phyloP scores from a whole-genome alignment of 2,888 invertebrate species.

The Sarcophaga subvicina region DNA sequence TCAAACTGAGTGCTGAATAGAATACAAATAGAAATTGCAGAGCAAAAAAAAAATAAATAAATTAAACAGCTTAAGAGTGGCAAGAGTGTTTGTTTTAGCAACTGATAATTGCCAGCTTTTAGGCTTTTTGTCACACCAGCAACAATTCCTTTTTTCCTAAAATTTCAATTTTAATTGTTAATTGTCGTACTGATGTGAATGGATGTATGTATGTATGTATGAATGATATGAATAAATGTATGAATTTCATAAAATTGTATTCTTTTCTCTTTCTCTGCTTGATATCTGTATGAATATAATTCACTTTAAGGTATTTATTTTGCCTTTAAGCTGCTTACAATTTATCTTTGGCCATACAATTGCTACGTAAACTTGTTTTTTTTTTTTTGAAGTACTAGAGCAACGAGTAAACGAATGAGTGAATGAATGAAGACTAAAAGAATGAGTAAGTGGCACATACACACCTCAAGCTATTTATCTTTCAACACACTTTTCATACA shows the following conservation, averaged over 20 bases:
- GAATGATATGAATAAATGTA: neutral
- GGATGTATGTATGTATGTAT: neutral
- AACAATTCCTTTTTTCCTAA: neutral
- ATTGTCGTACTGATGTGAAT: neutral
- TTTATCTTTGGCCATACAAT: conserved; percentile 57
- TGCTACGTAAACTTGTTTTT: neutral
- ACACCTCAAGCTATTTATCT: conserved; percentile 64
- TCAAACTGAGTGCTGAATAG: too few relatives aligned
- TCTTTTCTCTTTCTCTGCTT: neutral
- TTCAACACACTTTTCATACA: conserved; percentile 48
- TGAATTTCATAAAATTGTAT: conserved; percentile 1
- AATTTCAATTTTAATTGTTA: neutral
- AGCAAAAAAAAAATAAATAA: too few relatives aligned
- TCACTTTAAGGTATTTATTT: conserved; percentile 44
- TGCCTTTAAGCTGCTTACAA: conserved; percentile 55
- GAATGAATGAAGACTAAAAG: too few relatives aligned
- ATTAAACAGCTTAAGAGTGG: too few relatives aligned
- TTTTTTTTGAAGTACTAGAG: too few relatives aligned
- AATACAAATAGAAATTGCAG: too few relatives aligned
- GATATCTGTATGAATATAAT: conserved; percentile 11
- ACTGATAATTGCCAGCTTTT: conserved; percentile 23
- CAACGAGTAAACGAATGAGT: too few relatives aligned
- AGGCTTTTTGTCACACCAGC: conserved; percentile 1
- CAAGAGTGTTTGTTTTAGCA: neutral
- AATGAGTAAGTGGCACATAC: too few relatives aligned